Evolutionary conservation across 1,140 invertebrate genomes (phyloP).

Genomic region (Agrypnia vestita): DNA sequence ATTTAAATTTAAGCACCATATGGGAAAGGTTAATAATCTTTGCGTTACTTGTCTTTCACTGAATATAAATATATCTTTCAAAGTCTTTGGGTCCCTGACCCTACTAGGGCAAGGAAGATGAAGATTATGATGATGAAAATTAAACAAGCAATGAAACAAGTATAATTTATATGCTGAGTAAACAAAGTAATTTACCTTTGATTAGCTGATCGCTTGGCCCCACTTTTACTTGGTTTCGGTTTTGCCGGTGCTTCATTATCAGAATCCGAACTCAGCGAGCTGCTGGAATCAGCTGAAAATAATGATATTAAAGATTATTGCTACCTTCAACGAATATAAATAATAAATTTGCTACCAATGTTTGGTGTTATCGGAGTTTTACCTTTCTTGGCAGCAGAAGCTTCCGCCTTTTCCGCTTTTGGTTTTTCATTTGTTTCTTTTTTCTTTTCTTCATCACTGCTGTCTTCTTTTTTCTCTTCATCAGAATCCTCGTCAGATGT

Average conservation of each 20-base stretch:
- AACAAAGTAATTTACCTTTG: constrained; percentile 51
- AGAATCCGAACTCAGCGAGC: constrained; percentile 84
- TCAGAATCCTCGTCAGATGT: constrained; percentile 93
- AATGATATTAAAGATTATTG: background rate
- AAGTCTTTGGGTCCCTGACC: background rate
- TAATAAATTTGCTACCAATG: background rate
- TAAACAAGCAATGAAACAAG: too few species aligned
- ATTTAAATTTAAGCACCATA: too few species aligned
- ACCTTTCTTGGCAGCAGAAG: constrained; percentile 76
- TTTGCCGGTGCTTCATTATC: constrained; percentile 76
- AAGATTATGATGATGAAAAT: background rate
- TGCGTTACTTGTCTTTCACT: too few species aligned
- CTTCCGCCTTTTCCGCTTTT: constrained; percentile 77
- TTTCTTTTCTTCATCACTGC: constrained; percentile 75
- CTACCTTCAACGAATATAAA: background rate
- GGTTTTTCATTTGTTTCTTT: constrained; percentile 78
- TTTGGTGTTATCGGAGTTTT: background rate
- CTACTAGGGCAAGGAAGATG: background rate
- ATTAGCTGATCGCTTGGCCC: constrained; percentile 43
- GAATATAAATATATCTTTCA: too few species aligned
- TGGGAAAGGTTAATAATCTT: too few species aligned
- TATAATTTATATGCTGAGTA: background rate
- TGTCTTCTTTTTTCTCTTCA: constrained; percentile 80
- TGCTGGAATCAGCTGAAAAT: constrained; percentile 75
- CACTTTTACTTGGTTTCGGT: constrained; percentile 48